phyloP scores from a whole-genome alignment of 2,797 vertebrate genomes.

The Myotis myotis region DNA sequence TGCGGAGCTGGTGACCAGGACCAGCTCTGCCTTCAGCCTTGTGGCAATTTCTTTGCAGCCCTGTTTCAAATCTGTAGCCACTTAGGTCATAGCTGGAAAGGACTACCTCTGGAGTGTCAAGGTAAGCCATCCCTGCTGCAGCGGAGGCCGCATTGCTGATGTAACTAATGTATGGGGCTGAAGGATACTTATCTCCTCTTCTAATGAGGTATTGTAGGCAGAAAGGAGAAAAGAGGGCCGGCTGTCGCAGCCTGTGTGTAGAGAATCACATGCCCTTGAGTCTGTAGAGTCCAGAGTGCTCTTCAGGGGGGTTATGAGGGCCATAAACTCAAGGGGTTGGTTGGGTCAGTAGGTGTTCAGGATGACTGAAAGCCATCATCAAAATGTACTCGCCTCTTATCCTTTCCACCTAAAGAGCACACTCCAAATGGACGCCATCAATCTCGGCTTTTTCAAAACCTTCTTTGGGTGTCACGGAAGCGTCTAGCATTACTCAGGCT shows the following conservation, averaged over 20 bases:
- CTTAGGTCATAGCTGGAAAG: not conserved
- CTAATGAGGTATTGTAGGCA: not conserved
- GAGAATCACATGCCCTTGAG: constrained; percentile 44
- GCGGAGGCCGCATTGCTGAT: not conserved
- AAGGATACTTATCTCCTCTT: not conserved
- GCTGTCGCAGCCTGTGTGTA: not conserved
- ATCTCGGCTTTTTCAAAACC: constrained; percentile 36
- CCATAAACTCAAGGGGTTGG: not conserved
- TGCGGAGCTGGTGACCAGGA: not conserved
- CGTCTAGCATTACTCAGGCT: not conserved
- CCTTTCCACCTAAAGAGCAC: constrained; percentile 47
- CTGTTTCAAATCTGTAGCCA: constrained; percentile 2
- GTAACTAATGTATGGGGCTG: not conserved
- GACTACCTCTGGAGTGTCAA: not conserved
- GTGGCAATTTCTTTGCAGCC: not conserved
- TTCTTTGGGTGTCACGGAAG: not conserved
- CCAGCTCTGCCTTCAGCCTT: not conserved
- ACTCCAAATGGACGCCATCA: constrained; percentile 14
- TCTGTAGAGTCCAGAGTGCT: not conserved
- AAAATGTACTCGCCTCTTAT: constrained; percentile 62
- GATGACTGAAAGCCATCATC: constrained; percentile 33
- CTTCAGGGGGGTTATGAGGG: not conserved
- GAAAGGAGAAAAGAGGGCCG: not conserved
- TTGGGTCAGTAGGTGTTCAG: constrained; percentile 37
- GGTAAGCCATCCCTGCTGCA: not conserved